Evolutionary conservation across 1,140 invertebrate genomes (phyloP), one percentile per base, ranked within the genome.

Genomic region (Phocides pigmalion): DNA sequence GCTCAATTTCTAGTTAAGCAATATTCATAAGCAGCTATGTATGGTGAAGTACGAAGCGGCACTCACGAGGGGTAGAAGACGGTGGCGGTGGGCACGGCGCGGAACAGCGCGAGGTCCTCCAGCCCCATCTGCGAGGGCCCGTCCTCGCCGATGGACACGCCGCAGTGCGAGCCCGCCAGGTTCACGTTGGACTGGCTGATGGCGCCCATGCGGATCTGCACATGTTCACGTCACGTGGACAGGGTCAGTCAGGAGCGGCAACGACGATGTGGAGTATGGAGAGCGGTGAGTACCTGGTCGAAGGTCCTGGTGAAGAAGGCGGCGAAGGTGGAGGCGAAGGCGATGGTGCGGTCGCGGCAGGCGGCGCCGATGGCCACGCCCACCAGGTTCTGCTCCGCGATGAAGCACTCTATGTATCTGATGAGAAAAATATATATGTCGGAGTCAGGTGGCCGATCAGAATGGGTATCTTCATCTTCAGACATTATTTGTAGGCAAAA

Each of bases 81-180:
- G 1, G 98, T 99, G 62, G 96, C 95, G 41, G 96, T 96, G 32
- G 98, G 98, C 70, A 99, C 95, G 8, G 96, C 87, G 51, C 99
- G 94, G 94, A 99, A 99, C 94, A 99, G 95, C 0, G 98, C 97
- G 35, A 99, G 90, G 91, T 99, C 99, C 93, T 99, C 99, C 0
- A 99, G 92, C 41, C 97, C 99, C 99, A 99, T 99, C 93, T 99
- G 99, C 49, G 97, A 98, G n/a, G 99, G 98, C 3, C 99, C 99
- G 93, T 99, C 98, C 90, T 99, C 98, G 49, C 98, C 98, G 82
- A 97, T 97, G 72, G 97, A 98, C 19, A 99, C 95, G 58, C 99
- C 99, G 89, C 97, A 98, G 92, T 99, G 99, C 5, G 98, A 99
- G 11, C 96, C 96, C 49, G 95, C 97, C 87, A 99, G 98, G 89